Conservation (phyloP, 1,140 invertebrate genomes). For the Drosophila saltans region DNA sequence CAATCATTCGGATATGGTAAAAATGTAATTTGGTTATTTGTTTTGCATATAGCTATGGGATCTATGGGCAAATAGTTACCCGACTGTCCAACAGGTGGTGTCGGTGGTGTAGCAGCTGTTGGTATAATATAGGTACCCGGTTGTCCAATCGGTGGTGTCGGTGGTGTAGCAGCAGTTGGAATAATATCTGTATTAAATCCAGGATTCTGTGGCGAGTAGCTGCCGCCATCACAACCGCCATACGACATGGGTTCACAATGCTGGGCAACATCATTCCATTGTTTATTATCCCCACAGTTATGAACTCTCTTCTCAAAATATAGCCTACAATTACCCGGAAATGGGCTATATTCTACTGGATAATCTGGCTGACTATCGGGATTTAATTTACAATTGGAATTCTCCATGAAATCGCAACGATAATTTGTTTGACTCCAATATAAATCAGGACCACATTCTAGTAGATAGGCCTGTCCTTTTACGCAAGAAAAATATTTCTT, state of each 20-base stretch:
- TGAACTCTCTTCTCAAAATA: slow-evolving; percentile 34
- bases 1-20: slow-evolving; percentile 66
- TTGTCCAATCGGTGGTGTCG: neutral
- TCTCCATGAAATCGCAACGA: slow-evolving; percentile 55
- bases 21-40: slow-evolving; percentile 26
- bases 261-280: slow-evolving; percentile 32
- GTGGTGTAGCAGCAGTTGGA: slow-evolving; percentile 50
- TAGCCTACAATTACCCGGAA: slow-evolving; percentile 48
- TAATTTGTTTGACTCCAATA: slow-evolving; percentile 60
- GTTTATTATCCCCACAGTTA: slow-evolving; percentile 31
- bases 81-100: neutral
- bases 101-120: slow-evolving; percentile 45
- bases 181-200: neutral
- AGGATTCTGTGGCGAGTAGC: neutral
- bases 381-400: slow-evolving; percentile 32
- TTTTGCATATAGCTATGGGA: slow-evolving; percentile 22
- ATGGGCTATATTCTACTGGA: slow-evolving; percentile 27
- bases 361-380: neutral
- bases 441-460: slow-evolving; percentile 51
- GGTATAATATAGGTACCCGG: slow-evolving; percentile 11
- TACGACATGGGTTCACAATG: slow-evolving; percentile 37
- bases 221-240: neutral
- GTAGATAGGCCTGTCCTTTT: slow-evolving; percentile 19
- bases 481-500: slow-evolving; percentile 55
- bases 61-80: slow-evolving; percentile 22